Evolutionary conservation across 2,888 invertebrate genomes (phyloP), one percentile per base, ranked within the genome.

Genomic region (Epinotia bilunana): DNA sequence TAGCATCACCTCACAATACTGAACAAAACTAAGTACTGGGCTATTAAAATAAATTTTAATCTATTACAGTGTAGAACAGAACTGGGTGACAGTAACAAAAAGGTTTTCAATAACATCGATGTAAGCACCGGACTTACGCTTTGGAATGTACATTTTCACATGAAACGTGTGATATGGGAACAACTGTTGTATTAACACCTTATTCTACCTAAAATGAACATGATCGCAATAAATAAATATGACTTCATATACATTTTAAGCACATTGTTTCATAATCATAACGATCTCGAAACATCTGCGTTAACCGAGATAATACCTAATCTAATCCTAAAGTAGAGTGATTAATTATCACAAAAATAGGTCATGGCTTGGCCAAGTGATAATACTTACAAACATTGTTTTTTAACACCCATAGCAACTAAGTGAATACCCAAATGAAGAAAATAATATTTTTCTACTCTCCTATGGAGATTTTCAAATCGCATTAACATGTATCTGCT

Each of bases 311-410:
- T 72, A 75, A 72, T 67, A 67, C 57, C 71, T 75, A 61, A 75
- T 75, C 65, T 75, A 61, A 70, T 7, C 53, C 33, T 70, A 58
- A 13, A 67, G 65, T 70, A 58, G 18, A 67, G 65, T 67, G 67
- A 74, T 74, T 61, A 12, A 62, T 67, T 72, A 67, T 72, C 71
- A 67, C 71, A 75, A 72, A 72, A 72, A 72, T 61, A 72, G 61
- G 75, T 75, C 75, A 75, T 75, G 76, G 72, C 72, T 76, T 68
- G 55, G 76, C 76, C 76, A 72, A 72, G 57, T 72, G 58, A 71
- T 60, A 43, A 68, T 72, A 65, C 65, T 64, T 28, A 28, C 20
- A 70, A 20, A 70, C 46, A 20, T 62, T 33, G n/a, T 60, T 39
- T 63, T 55, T 60, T 71, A 69, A 20, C 70, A 33, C 55, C 49